phyloP scores from a whole-genome alignment of 1,140 invertebrate species.

The Adelges cooleyi region DNA sequence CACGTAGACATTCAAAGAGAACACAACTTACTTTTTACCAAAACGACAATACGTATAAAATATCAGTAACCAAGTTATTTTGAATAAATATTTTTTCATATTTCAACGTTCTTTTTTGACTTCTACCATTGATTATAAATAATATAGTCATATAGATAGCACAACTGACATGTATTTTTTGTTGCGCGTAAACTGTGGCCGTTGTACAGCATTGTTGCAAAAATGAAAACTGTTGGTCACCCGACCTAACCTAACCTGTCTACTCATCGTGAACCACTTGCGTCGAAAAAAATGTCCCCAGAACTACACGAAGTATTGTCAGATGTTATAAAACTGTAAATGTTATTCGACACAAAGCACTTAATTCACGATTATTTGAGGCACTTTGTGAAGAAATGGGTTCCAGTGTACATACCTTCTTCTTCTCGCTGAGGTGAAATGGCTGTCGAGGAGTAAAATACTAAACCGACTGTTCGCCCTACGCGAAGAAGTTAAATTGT shows the following conservation, averaged over 20 bases:
- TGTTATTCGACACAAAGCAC: constrained; percentile 34
- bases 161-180: too few relatives aligned
- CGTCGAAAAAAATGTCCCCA: constrained; percentile 28
- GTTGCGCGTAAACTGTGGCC: too few relatives aligned
- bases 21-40: too few relatives aligned
- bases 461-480: background rate
- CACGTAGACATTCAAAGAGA: too few relatives aligned
- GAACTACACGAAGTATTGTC: background rate
- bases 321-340: constrained; percentile 34
- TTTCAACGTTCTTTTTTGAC: too few relatives aligned
- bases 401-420: constrained; percentile 21
- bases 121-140: too few relatives aligned
- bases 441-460: background rate
- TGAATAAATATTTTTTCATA: too few relatives aligned
- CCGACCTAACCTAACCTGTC: constrained; percentile 35
- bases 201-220: too few relatives aligned
- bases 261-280: constrained; percentile 36
- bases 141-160: too few relatives aligned
- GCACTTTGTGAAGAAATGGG: constrained; percentile 32
- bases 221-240: constrained; percentile 32
- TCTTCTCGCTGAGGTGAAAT: constrained; percentile 11
- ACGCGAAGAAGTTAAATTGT: constrained; percentile 4
- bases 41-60: too few relatives aligned
- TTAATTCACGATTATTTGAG: constrained; percentile 34
- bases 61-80: too few relatives aligned